These are phyloP conservation scores for Argyresthia albistria DNA, from an alignment of 2,888 invertebrate genomes.

Conservation along the genomic window DNA sequence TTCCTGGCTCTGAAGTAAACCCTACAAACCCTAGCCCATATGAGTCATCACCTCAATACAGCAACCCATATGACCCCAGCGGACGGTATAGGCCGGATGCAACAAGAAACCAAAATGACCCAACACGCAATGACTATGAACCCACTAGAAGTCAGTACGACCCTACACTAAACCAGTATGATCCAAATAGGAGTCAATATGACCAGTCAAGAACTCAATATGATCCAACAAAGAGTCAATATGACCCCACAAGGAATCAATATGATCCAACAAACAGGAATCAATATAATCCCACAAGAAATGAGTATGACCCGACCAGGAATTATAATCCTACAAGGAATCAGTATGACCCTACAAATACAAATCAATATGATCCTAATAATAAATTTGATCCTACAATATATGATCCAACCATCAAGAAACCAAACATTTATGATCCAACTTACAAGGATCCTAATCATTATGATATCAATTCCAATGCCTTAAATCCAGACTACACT, in stretches of 20 bases:
- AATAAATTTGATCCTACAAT: conserved; percentile 10
- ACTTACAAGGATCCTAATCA: neutral
- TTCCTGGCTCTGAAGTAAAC: conserved; percentile 12
- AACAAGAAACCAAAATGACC: conserved; percentile 14
- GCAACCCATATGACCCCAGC: conserved; percentile 21
- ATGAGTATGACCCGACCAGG: conserved; percentile 13
- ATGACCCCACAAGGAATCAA: conserved; percentile 9
- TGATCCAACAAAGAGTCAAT: conserved; percentile 9
- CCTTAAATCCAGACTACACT: conserved; percentile 28
- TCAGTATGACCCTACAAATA: conserved; percentile 5
- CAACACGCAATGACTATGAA: conserved; percentile 24
- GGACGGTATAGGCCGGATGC: conserved; percentile 11
- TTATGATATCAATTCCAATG: conserved; percentile 21
- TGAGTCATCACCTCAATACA: conserved; percentile 7
- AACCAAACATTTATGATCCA: conserved; percentile 3
- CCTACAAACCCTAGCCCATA: conserved; percentile 38
- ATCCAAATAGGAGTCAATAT: conserved; percentile 9
- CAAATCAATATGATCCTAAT: conserved; percentile 7
- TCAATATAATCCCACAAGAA: conserved; percentile 14
- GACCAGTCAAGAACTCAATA: conserved; percentile 9
- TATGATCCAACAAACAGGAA: conserved; percentile 11
- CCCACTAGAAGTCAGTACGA: conserved; percentile 16
- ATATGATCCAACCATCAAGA: conserved; percentile 6
- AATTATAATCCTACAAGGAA: conserved; percentile 27
- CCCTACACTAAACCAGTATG: conserved; percentile 6